Percentiles rank a stretch among this genome's conserved stretches.
Conservation (phyloP, 2,113 vertebrate genomes). For the Ahaetulla prasina region DNA sequence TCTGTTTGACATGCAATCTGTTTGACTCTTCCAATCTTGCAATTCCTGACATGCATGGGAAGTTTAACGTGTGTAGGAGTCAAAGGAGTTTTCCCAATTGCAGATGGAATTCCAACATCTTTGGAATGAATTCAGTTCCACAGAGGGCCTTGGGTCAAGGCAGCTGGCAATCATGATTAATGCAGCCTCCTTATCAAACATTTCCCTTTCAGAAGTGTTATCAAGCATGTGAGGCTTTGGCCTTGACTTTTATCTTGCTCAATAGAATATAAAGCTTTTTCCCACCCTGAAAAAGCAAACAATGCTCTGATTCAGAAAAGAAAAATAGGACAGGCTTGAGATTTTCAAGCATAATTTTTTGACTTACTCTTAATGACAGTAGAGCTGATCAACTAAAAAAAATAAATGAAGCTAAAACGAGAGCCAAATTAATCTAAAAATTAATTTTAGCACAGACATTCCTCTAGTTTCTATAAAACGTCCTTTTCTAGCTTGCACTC, state of each 20-base stretch:
- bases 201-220: not conserved
- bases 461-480: constrained; percentile 53
- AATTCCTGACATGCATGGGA: not conserved
- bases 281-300: not conserved
- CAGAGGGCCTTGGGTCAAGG: not conserved
- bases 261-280: not conserved
- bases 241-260: not conserved
- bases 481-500: constrained; percentile 48
- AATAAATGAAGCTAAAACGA: constrained; percentile 15
- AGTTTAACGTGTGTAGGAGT: not conserved
- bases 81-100: not conserved
- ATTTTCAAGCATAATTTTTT: constrained; percentile 32
- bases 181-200: not conserved
- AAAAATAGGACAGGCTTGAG: not conserved
- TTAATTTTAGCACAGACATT: constrained; percentile 57
- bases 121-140: not conserved
- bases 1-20: not conserved
- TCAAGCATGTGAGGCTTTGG: not conserved
- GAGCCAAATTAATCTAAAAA: constrained; percentile 41
- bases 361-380: constrained; percentile 12
- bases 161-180: not conserved
- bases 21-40: not conserved
- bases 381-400: constrained; percentile 23
- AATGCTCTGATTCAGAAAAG: constrained; percentile 11
- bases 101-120: not conserved